phyloP scores from a whole-genome alignment of 2,888 invertebrate genomes.

The Orthosia gracilis region DNA sequence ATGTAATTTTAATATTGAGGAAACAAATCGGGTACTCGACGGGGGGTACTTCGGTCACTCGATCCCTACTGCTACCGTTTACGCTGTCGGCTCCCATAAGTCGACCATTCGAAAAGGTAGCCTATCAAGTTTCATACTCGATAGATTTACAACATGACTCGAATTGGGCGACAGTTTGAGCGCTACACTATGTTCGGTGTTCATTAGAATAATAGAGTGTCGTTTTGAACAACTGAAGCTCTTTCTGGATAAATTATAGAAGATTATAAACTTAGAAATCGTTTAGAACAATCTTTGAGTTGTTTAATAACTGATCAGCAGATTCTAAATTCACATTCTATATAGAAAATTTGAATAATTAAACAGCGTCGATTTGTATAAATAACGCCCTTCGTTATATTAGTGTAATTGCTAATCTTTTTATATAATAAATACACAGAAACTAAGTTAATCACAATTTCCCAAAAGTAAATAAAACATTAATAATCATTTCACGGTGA shows the following conservation, averaged over 20 bases:
- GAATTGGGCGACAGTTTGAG: slow-evolving; percentile 70
- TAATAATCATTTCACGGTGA: slow-evolving; percentile 40
- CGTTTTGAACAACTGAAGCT: slow-evolving; percentile 14
- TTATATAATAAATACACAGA: neutral
- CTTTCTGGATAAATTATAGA: slow-evolving; percentile 12
- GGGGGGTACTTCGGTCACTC: slow-evolving; percentile 84
- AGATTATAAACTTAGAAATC: neutral
- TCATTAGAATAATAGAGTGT: slow-evolving; percentile 28
- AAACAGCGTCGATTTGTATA: too few species aligned
- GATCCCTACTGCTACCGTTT: slow-evolving; percentile 86
- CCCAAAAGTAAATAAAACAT: slow-evolving; percentile 35
- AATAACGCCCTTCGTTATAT: neutral
- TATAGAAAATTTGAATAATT: too few species aligned
- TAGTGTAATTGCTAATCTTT: neutral
- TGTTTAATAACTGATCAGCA: too few species aligned
- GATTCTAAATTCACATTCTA: too few species aligned
- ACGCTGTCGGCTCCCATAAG: slow-evolving; percentile 77
- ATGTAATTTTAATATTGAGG: slow-evolving; percentile 69
- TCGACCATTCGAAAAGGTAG: slow-evolving; percentile 72
- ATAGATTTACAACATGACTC: slow-evolving; percentile 82
- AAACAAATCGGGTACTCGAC: slow-evolving; percentile 73
- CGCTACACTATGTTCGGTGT: slow-evolving; percentile 49
- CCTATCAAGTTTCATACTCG: slow-evolving; percentile 83
- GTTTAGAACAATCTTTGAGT: too few species aligned
- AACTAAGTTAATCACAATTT: slow-evolving; percentile 27